phyloP scores from a whole-genome alignment of 2,797 vertebrate genomes.

The Eulemur mongoz region DNA sequence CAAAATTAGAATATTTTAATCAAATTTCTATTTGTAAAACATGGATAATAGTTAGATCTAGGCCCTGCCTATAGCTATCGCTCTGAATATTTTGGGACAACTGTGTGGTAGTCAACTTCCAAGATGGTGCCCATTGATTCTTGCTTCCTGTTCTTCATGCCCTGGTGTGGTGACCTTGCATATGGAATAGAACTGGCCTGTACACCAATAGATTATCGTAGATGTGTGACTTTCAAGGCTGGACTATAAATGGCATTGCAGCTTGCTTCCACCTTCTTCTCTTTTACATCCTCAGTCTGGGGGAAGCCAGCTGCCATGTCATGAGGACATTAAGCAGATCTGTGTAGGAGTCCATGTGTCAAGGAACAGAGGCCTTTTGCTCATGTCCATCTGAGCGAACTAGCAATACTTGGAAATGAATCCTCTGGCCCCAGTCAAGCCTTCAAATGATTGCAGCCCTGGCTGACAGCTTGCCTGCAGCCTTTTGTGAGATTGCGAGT shows the following conservation, averaged over 20 bases:
- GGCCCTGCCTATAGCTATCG: neutral
- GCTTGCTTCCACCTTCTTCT: neutral
- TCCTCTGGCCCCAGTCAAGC: neutral
- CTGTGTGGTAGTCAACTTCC: neutral
- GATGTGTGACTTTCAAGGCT: neutral
- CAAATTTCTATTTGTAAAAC: slow-evolving; percentile 37
- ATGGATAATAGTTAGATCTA: neutral
- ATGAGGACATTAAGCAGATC: neutral
- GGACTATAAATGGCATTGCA: neutral
- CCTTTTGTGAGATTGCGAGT: neutral
- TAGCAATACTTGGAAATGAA: neutral
- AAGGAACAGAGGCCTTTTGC: neutral
- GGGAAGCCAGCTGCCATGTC: neutral
- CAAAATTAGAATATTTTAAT: slow-evolving; percentile 59
- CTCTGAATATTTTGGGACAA: neutral
- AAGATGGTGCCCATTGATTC: neutral
- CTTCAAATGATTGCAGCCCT: neutral
- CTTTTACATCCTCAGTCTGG: neutral
- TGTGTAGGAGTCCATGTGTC: neutral
- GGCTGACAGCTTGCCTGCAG: neutral
- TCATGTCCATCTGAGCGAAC: neutral
- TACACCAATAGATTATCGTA: neutral
- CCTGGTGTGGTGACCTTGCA: neutral
- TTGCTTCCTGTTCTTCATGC: neutral
- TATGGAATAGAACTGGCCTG: neutral